Evolutionary conservation across 92 coral and sea anemone species (phyloP), one percentile per base, ranked within the genome.

Genomic region (Porites divaricata): DNA sequence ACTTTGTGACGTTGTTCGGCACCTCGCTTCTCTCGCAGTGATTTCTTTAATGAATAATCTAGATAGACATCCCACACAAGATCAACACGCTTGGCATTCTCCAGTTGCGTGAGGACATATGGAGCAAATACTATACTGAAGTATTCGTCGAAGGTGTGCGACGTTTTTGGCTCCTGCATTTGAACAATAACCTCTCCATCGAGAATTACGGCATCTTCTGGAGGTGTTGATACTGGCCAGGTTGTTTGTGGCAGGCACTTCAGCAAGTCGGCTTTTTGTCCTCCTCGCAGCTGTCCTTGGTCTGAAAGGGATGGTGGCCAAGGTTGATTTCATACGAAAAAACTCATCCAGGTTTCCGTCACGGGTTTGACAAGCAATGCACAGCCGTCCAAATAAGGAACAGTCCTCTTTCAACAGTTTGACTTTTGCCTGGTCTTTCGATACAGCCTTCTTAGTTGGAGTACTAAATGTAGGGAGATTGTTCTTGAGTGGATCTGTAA

Each of bases 1-100:
- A 89, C 91, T 89, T 89, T 89, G 69, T 88, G 89, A n/a, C 91
- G 93, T 86, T 92, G 93, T 86, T 91, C 95, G 23, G 75, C 17
- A 28, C 93, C 93, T 89, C 85, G 75, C 85, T 78, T 92, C 50
- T 92, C 89, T 50, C 91, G 83, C 70, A 77, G 24, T 56, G 95
- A 85, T 86, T 79, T 89, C 93, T 89, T 92, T 70, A 89, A 69
- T 64, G 93, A 74, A 80, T 89, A 91, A 23, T 86, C 88, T 17
- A 63, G 82, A 77, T 92, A 89, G 67, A 81, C 95, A 70, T 86
- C 93, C 91, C 90, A 92, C 65, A 92, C 91, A 57, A 89, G 75
- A 83, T 89, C 91, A 63, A 86, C 95, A 63, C 85, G 68, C 74
- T 89, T 92, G 78, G 85, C 83, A 63, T 63, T 78, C 81, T 92